A percentile compares a stretch with the other conserved stretches of the same genome.
phyloP scores from a whole-genome alignment of 23 tunicate genomes.

The Corella eumyota region DNA sequence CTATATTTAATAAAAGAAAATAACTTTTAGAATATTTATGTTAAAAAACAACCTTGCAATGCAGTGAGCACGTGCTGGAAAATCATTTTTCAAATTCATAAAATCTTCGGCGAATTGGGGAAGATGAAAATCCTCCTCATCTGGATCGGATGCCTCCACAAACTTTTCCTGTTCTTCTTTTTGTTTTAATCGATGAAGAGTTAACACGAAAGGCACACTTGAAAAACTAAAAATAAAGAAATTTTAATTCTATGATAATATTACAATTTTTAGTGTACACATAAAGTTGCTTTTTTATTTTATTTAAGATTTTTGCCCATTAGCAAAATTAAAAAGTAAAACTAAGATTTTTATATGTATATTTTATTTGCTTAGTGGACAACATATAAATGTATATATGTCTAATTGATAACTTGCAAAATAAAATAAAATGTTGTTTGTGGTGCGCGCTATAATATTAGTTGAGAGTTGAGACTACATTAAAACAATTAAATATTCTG shows the following conservation, averaged over 20 bases:
- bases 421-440: too few relatives aligned
- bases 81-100: constrained; percentile 75
- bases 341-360: too few relatives aligned
- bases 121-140: constrained; percentile 39
- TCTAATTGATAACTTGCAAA: background rate
- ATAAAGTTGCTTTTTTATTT: background rate
- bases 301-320: too few relatives aligned
- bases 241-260: background rate
- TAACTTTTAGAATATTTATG: too few relatives aligned
- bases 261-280: background rate
- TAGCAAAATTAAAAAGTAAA: too few relatives aligned
- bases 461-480: too few relatives aligned
- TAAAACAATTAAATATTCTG: too few relatives aligned
- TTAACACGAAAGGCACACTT: constrained; percentile 43
- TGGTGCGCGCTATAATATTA: too few relatives aligned
- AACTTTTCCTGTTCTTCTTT: constrained; percentile 34
- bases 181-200: constrained; percentile 52
- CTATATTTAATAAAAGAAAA: too few relatives aligned
- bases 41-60: constrained; percentile 89
- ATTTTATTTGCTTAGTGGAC: too few relatives aligned
- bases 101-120: constrained; percentile 65
- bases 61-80: constrained; percentile 96
- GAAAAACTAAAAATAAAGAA: constrained; percentile 37
- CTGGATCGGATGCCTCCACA: constrained; percentile 12
- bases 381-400: constrained; percentile 3